phyloP scores from a whole-genome alignment of 2,797 vertebrate species.

The Acanthiza pusilla region DNA sequence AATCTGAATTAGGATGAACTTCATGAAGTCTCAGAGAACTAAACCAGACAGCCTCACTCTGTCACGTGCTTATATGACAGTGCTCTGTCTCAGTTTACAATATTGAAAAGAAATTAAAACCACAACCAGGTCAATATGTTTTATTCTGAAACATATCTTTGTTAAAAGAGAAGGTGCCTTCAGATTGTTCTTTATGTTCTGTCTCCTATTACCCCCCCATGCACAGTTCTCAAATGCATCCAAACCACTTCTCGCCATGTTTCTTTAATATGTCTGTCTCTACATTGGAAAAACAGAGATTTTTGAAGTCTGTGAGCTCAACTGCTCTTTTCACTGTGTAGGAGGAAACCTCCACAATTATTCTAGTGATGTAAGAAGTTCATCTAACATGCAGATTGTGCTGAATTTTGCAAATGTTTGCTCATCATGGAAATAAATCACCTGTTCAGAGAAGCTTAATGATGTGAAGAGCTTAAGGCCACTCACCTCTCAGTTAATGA shows the following conservation, averaged over 20 bases:
- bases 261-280: background rate
- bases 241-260: background rate
- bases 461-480: background rate
- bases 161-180: background rate
- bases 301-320: background rate
- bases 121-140: background rate
- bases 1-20: background rate
- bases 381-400: background rate
- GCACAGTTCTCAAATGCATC: background rate
- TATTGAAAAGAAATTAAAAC: background rate
- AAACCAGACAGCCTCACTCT: background rate
- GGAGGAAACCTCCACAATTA: background rate
- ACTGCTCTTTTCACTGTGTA: background rate
- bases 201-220: fast-evolving
- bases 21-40: background rate
- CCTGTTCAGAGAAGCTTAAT: background rate
- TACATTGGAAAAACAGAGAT: background rate
- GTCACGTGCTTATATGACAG: background rate
- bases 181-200: background rate
- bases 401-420: background rate
- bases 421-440: background rate
- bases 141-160: background rate
- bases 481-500: background rate
- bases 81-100: background rate
- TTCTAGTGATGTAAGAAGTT: background rate